Evolutionary conservation across 2,797 vertebrate species (phyloP).

Genomic region (Thripadectes ignobilis): DNA sequence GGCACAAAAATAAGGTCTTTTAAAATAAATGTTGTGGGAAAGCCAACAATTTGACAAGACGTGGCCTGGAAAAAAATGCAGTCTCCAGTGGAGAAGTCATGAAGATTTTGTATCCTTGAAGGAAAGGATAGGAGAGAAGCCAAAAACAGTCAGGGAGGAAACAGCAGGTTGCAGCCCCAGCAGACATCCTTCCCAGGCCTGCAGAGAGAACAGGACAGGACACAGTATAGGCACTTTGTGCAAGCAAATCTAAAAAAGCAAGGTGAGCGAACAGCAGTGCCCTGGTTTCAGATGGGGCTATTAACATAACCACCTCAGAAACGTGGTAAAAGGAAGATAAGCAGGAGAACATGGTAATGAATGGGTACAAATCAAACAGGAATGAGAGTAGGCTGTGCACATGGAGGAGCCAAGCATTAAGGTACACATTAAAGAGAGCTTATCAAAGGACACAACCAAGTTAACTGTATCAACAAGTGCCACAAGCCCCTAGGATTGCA

Average conservation of each 20-base stretch:
- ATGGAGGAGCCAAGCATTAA: neutral
- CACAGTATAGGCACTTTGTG: neutral
- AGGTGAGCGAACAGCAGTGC: neutral
- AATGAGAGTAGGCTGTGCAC: constrained; percentile 28
- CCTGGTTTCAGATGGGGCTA: constrained; percentile 20
- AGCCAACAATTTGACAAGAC: neutral
- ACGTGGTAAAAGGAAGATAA: constrained; percentile 7
- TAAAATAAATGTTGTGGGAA: neutral
- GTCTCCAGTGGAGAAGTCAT: neutral
- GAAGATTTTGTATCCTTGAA: constrained; percentile 6
- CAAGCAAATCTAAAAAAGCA: neutral
- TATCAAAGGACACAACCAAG: neutral
- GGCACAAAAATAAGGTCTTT: neutral
- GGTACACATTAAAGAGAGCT: neutral
- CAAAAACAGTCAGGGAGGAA: neutral
- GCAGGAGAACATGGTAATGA: constrained; percentile 1
- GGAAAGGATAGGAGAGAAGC: constrained; percentile 23
- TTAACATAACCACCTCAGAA: constrained; percentile 26
- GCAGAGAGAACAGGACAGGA: neutral
- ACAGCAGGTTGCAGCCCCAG: neutral
- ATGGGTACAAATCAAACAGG: neutral
- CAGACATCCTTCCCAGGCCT: neutral
- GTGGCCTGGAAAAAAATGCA: neutral
- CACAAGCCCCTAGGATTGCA: neutral
- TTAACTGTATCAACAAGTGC: constrained; percentile 4